Conservation (phyloP, 1,140 invertebrate genomes). For the Drosophila littoralis region DNA sequence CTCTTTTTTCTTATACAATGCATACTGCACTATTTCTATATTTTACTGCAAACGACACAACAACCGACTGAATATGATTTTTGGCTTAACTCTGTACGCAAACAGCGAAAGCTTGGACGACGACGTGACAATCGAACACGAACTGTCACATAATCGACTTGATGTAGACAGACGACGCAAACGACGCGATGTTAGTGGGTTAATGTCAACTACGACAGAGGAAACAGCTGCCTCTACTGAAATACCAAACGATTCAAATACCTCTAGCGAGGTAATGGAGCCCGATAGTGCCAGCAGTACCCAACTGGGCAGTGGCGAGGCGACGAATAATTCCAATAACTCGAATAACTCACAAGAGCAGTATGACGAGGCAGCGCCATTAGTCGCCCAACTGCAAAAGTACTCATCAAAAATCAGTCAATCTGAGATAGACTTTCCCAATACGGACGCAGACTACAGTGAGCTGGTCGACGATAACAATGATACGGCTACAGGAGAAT, state of each 20-base stretch:
- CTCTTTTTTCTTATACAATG: constrained; percentile 70
- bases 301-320: constrained; percentile 17
- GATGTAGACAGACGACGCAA: constrained; percentile 41
- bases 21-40: constrained; percentile 73
- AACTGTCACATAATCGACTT: constrained; percentile 70
- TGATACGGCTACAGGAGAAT: constrained; percentile 57
- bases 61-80: constrained; percentile 57
- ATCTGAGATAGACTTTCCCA: constrained; percentile 8
- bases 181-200: constrained; percentile 49
- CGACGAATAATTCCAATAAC: constrained; percentile 27
- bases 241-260: constrained; percentile 42
- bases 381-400: constrained; percentile 23
- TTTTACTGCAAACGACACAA: constrained; percentile 60
- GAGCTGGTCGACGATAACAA: constrained; percentile 22
- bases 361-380: constrained; percentile 16
- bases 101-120: constrained; percentile 66
- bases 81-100: constrained; percentile 72
- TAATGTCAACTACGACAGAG: constrained; percentile 3
- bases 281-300: constrained; percentile 5
- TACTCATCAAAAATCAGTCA: constrained; percentile 62
- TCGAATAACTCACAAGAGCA: constrained; percentile 54
- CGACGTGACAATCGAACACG: constrained; percentile 48
- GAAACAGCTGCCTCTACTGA: constrained; percentile 3
- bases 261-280: constrained; percentile 47
- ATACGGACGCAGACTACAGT: constrained; percentile 28